Evolutionary conservation across 2,113 vertebrate species (phyloP).

Genomic region (human (Homo sapiens)): GRCh38 chr1:190445501-190446000

Average conservation of each 20-base stretch:
- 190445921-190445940: constrained; percentile 31
- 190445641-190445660: not conserved
- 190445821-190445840: constrained; percentile 11
- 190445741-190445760: constrained; percentile 32
- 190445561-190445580: too few species aligned
- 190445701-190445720: not conserved
- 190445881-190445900: constrained; percentile 50
- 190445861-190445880: constrained; percentile 24
- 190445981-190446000: constrained; percentile 49
- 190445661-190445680: not conserved
- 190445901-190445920: constrained; percentile 41
- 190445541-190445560: too few species aligned
- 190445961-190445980: constrained; percentile 57
- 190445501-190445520: not conserved
- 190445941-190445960: constrained; percentile 67
- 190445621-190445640: not conserved
- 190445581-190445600: not conserved
- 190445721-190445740: not conserved
- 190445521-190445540: not conserved
- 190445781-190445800: not conserved
- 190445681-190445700: not conserved
- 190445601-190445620: not conserved
- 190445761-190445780: constrained; percentile 26
- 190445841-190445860: constrained; percentile 24
- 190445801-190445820: not conserved